Conservation (phyloP, 1,140 invertebrate genomes). For the Tetranychus cinnabarinus region DNA sequence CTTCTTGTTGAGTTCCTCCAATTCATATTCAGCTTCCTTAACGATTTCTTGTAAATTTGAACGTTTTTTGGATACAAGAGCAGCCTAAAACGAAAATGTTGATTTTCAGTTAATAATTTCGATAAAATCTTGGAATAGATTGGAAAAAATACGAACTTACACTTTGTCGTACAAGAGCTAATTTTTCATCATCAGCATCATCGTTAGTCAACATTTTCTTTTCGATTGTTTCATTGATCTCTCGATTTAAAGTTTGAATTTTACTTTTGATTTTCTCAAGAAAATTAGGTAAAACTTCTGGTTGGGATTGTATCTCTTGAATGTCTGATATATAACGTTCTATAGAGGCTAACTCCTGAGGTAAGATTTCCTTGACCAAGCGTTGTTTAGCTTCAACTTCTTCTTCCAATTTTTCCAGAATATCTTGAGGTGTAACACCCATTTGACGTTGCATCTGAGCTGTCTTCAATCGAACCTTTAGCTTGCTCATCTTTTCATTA, state of each 20-base stretch:
- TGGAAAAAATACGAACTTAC: slow-evolving; percentile 11
- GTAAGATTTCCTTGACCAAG: slow-evolving; percentile 50
- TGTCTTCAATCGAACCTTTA: not conserved
- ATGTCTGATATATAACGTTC: slow-evolving; percentile 41
- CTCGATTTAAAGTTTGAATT: slow-evolving; percentile 33
- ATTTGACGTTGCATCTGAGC: not conserved
- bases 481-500: not conserved
- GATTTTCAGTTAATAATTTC: not conserved
- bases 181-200: slow-evolving; percentile 38
- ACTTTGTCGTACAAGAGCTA: slow-evolving; percentile 57
- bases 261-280: slow-evolving; percentile 34
- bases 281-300: slow-evolving; percentile 32
- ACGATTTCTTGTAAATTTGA: slow-evolving; percentile 38
- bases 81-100: slow-evolving; percentile 23
- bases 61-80: slow-evolving; percentile 50
- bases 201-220: slow-evolving; percentile 23
- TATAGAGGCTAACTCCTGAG: slow-evolving; percentile 36
- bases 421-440: not conserved
- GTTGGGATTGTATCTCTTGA: slow-evolving; percentile 36
- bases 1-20: slow-evolving; percentile 36
- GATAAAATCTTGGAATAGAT: not conserved
- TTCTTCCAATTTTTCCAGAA: slow-evolving; percentile 38
- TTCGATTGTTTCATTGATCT: slow-evolving; percentile 32
- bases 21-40: slow-evolving; percentile 46
- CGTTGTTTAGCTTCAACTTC: slow-evolving; percentile 47